These are phyloP conservation scores for Keiferia lycopersicella DNA, from an alignment of 2,888 invertebrate genomes.

Conservation along the genomic window DNA sequence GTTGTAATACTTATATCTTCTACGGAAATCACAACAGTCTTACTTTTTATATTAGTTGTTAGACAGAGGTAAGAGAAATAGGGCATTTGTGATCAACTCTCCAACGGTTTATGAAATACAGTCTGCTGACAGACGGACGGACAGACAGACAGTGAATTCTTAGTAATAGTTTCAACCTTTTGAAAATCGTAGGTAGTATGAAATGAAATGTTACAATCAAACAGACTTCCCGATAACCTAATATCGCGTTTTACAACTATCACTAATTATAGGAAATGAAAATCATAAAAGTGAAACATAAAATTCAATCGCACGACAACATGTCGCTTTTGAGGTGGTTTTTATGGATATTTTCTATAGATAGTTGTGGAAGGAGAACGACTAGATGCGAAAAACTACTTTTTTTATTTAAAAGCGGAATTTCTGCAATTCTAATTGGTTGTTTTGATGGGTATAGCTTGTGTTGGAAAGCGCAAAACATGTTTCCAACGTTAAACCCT, in stretches of 20 bases:
- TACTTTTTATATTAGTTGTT: no score
- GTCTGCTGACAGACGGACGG: no score
- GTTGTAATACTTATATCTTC: no score
- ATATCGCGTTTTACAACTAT: background rate
- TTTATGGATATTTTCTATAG: background rate
- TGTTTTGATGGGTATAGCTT: background rate
- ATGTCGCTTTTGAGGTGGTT: background rate
- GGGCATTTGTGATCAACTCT: no score
- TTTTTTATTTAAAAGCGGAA: background rate
- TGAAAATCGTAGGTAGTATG: no score
- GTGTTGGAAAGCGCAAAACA: background rate
- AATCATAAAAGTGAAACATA: background rate
- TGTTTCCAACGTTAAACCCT: background rate
- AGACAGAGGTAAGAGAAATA: no score
- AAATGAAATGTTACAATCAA: background rate
- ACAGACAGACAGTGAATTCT: no score
- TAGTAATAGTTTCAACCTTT: no score
- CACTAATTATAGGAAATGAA: background rate
- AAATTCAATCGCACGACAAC: background rate
- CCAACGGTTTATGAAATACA: no score
- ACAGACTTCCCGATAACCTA: background rate
- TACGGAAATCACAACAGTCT: no score
- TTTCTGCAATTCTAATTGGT: background rate
- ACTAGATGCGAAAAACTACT: background rate
- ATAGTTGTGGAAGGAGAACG: background rate